Evolutionary conservation across 2,888 invertebrate genomes (phyloP).

Genomic region (Pollenia angustigena): DNA sequence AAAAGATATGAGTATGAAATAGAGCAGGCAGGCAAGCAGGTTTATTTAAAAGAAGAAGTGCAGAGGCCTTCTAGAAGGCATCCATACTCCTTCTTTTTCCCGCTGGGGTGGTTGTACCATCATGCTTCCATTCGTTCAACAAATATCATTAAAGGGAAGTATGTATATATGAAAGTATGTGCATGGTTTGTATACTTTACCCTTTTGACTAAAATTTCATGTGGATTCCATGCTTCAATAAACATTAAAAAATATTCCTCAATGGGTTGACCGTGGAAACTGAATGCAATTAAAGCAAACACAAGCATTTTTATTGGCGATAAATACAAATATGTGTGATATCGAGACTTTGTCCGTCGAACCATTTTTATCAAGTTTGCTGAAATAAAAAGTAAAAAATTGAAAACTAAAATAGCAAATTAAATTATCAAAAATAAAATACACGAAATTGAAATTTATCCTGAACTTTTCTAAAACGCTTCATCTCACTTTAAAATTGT

Average conservation of each 20-base stretch:
- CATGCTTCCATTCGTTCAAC: background rate
- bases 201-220: constrained; percentile 85
- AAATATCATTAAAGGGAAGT: background rate
- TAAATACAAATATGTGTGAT: constrained; percentile 89
- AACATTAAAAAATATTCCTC: constrained; percentile 84
- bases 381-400: constrained; percentile 67
- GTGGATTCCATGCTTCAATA: constrained; percentile 85
- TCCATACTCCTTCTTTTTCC: too few species aligned
- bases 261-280: constrained; percentile 84
- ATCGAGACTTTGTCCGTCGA: constrained; percentile 87
- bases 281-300: constrained; percentile 88
- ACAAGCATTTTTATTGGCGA: constrained; percentile 91
- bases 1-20: too few species aligned
- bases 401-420: background rate
- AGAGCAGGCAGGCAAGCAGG: too few species aligned
- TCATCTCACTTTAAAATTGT: too few species aligned
- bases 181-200: constrained; percentile 81
- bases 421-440: constrained; percentile 5
- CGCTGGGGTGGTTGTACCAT: background rate
- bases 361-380: constrained; percentile 81
- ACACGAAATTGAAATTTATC: constrained; percentile 4
- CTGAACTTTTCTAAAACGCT: too few species aligned
- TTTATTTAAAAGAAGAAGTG: too few species aligned
- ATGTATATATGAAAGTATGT: background rate
- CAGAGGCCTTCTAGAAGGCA: too few species aligned